phyloP scores from a whole-genome alignment of 2,113 vertebrate genomes.

The Nycticryphes semicollaris region DNA sequence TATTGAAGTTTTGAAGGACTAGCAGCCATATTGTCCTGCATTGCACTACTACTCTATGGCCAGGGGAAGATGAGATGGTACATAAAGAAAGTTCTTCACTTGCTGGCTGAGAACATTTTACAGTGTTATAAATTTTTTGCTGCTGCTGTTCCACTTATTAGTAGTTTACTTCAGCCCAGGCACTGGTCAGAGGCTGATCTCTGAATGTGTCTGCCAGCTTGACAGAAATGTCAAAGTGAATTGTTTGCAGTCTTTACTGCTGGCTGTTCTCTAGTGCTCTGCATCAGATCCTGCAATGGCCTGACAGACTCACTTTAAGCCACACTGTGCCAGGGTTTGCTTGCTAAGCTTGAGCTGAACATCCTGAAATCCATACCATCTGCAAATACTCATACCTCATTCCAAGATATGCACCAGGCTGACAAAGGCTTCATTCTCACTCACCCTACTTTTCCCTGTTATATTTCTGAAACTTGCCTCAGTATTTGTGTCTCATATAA shows the following conservation, averaged over 20 bases:
- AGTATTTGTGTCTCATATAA: not conserved
- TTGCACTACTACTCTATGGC: not conserved
- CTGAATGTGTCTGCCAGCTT: not conserved
- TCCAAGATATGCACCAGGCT: not conserved
- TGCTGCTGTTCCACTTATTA: not conserved
- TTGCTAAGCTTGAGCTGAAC: not conserved
- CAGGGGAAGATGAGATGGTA: not conserved
- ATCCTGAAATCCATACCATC: not conserved
- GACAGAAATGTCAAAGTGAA: not conserved
- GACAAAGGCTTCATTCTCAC: not conserved
- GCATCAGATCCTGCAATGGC: not conserved
- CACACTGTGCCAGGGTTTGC: fast-evolving
- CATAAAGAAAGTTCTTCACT: not conserved
- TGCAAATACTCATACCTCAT: not conserved
- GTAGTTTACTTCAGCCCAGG: not conserved
- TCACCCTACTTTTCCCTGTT: not conserved
- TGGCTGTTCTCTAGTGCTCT: not conserved
- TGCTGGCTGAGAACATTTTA: not conserved
- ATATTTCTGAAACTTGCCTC: not conserved
- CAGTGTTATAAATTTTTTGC: not conserved
- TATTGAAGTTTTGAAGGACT: not conserved
- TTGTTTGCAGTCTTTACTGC: not conserved
- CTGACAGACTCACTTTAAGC: not conserved
- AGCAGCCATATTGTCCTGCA: not conserved
- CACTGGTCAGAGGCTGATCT: not conserved